Conservation (phyloP, 2,113 vertebrate genomes). For the Aleadryas rufinucha region DNA sequence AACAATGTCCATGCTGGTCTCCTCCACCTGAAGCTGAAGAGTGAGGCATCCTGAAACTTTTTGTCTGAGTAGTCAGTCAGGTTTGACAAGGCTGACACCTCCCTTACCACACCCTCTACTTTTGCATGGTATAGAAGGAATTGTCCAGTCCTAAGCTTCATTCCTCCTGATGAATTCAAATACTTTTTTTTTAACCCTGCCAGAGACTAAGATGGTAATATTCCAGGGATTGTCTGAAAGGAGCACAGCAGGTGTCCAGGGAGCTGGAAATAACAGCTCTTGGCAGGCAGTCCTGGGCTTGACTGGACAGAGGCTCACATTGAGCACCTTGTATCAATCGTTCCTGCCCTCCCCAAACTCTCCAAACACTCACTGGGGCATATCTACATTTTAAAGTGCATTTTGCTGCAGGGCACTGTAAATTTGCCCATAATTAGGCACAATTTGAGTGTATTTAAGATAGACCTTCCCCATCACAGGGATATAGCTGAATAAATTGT, state of each 20-base stretch:
- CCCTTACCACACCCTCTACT: conserved; percentile 55
- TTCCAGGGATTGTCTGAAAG: background rate
- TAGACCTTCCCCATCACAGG: background rate
- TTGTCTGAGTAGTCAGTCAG: conserved; percentile 45
- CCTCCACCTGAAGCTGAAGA: conserved; percentile 40
- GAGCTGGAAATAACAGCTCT: background rate
- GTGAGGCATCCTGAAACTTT: conserved; percentile 57
- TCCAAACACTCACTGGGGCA: background rate
- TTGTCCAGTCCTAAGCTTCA: background rate
- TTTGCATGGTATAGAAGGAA: conserved; percentile 30
- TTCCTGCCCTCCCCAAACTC: background rate
- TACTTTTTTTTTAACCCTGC: background rate
- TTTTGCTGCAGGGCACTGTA: background rate
- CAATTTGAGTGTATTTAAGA: background rate
- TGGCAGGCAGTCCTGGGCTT: background rate
- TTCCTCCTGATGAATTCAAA: background rate
- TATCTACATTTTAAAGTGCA: background rate
- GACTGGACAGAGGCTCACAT: background rate
- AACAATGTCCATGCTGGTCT: background rate
- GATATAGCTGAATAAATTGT: background rate
- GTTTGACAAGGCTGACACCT: conserved; percentile 38
- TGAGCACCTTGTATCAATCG: background rate
- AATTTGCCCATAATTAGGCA: background rate
- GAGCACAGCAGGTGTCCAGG: background rate
- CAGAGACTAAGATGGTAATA: background rate